Percentiles rank a stretch among this genome's conserved stretches.
Conservation (phyloP, 2,797 vertebrate species). For the Eurystomus glaucurus region DNA sequence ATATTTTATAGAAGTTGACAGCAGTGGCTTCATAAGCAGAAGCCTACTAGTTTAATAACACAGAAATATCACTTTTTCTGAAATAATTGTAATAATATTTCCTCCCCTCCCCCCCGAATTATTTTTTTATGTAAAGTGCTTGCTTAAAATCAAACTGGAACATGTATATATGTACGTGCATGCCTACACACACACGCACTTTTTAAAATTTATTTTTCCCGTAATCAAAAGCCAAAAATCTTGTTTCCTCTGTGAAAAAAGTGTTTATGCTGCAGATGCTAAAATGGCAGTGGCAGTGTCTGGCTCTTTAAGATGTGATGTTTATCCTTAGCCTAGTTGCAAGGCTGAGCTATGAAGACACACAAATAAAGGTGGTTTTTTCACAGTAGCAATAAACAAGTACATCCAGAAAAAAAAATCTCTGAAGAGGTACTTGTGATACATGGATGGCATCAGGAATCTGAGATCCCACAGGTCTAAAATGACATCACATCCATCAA, state of each 20-base stretch:
- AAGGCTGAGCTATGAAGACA: background rate
- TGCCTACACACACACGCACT: accelerated
- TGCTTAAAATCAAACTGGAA: background rate
- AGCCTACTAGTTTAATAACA: background rate
- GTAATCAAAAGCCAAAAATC: background rate
- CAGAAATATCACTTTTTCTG: background rate
- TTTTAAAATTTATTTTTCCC: background rate
- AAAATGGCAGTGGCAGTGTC: background rate
- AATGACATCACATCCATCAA: background rate
- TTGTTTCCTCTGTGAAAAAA: background rate
- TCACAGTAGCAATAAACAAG: background rate
- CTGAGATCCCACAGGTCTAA: background rate
- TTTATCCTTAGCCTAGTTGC: background rate
- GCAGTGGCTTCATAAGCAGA: background rate
- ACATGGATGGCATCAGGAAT: background rate
- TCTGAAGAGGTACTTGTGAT: background rate
- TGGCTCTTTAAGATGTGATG: background rate
- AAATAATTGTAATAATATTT: background rate
- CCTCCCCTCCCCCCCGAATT: background rate
- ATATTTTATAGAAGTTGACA: background rate
- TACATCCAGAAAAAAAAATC: background rate
- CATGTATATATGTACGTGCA: accelerated
- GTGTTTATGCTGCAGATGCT: background rate
- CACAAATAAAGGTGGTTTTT: background rate
- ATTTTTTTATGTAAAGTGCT: background rate